Base-by-base conservation (phyloP, 2,888 invertebrate genomes). In the Deilephila porcellus region DNA sequence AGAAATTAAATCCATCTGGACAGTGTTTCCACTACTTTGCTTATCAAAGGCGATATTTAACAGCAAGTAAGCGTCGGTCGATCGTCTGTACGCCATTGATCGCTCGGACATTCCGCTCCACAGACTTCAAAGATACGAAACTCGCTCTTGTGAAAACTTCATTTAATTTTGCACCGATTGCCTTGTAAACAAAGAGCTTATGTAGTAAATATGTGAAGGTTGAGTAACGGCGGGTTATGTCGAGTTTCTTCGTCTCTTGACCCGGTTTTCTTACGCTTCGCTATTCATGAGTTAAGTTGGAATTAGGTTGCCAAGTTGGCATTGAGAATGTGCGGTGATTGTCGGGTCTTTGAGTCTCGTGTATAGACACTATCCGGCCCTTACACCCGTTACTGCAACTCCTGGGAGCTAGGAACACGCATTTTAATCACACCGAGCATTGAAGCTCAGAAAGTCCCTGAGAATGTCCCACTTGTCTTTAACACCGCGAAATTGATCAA, bases 101-200 rank as follows among this genome's bases (percentile, higher is more conserved):
- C 87, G 82, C 76, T 34, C 60, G 81, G 83, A 83, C 81, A 80
- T 82, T 79, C 82, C 79, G 59, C 73, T 77, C 80, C 80, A 84
- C 83, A 87, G 88, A 86, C 87, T 88, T 89, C 87, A 86, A 86
- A 89, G 87, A 87, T 88, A 84, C 85, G 77, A 80, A 82, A 87
- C 81, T 83, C 88, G 84, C 82, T 89, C 85, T 81, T 81, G 87
- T 86, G 86, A 90, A 93, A 92, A 92, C 88, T 90, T 88, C 87
- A 90, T 92, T 92, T 90, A 89, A 91, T 91, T 88, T 86, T 80
- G 85, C 80, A 82, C 82, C 81, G 82, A 85, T 67, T 63, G 17
- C 63, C 7, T 37, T 67, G 67, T 67, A 52, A 67, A 67, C 45
- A 67, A 67, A 67, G 45, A 45, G 45, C 11, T 52, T 67, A 67